Conservation (phyloP, 2,797 vertebrate species). For the Epinephelus awoara region DNA sequence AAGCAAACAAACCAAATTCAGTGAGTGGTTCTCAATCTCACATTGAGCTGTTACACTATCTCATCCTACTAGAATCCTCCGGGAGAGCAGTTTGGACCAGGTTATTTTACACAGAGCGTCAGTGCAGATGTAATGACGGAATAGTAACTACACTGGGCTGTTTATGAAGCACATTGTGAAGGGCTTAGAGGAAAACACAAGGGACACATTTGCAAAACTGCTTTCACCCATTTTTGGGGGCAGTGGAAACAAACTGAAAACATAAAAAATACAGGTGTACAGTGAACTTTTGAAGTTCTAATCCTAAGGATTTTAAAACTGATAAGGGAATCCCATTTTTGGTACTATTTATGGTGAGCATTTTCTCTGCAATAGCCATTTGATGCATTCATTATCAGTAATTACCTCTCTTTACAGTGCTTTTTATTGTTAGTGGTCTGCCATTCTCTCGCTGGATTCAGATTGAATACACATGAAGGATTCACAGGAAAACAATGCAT, state of each 20-base stretch:
- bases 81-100: neutral
- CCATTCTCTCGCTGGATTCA: neutral
- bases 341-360: neutral
- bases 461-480: neutral
- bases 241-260: neutral
- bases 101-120: neutral
- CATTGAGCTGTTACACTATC: neutral
- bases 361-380: neutral
- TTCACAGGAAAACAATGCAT: neutral
- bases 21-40: constrained; percentile 7
- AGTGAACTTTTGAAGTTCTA: neutral
- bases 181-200: neutral
- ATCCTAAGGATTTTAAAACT: neutral
- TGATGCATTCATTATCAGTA: neutral
- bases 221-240: neutral
- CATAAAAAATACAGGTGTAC: neutral
- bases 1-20: constrained; percentile 23
- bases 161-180: neutral
- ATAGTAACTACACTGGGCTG: neutral
- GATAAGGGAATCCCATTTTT: neutral
- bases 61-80: constrained; percentile 6
- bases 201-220: neutral
- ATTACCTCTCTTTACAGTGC: neutral
- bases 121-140: neutral
- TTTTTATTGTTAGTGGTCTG: neutral